Percentiles rank a stretch among this genome's conserved stretches.
phyloP scores from a whole-genome alignment of 2,113 vertebrate genomes.

The Halichoerus grypus region DNA sequence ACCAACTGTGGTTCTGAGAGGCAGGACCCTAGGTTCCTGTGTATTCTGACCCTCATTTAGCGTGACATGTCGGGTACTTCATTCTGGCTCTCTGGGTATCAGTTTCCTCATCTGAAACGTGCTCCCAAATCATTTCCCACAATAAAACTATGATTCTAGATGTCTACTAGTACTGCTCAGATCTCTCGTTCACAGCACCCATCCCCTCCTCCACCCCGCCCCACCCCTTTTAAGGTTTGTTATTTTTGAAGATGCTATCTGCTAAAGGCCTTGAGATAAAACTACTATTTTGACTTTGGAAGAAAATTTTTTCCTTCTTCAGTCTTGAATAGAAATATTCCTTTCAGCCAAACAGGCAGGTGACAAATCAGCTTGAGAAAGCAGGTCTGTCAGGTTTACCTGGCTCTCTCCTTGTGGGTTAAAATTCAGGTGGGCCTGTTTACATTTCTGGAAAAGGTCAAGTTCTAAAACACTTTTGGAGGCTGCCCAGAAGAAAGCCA shows the following conservation, averaged over 20 bases:
- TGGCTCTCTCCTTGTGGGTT: not conserved
- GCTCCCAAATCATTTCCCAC: not conserved
- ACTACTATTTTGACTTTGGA: slow-evolving; percentile 31
- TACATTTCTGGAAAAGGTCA: slow-evolving; percentile 63
- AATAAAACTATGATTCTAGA: slow-evolving; percentile 28
- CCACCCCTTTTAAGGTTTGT: not conserved
- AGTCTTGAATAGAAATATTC: not conserved
- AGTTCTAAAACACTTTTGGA: slow-evolving; percentile 35
- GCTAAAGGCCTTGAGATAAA: slow-evolving; percentile 23
- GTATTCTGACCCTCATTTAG: not conserved
- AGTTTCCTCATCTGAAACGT: not conserved
- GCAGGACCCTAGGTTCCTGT: not conserved
- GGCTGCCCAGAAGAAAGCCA: not conserved
- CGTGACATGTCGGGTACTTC: not conserved
- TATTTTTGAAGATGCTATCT: slow-evolving; percentile 28
- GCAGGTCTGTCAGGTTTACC: not conserved
- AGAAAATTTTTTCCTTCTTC: not conserved
- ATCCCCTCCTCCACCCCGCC: too few relatives aligned
- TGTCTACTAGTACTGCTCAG: not conserved
- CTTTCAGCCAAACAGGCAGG: slow-evolving; percentile 25
- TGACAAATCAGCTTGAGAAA: slow-evolving; percentile 20
- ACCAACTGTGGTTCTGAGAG: not conserved
- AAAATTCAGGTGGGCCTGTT: slow-evolving; percentile 55
- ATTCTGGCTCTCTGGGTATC: not conserved
- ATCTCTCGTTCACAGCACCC: not conserved